These are phyloP conservation scores for Rhodeus uyekii DNA, from an alignment of 2,797 vertebrate genomes.

Conservation along the genomic window DNA sequence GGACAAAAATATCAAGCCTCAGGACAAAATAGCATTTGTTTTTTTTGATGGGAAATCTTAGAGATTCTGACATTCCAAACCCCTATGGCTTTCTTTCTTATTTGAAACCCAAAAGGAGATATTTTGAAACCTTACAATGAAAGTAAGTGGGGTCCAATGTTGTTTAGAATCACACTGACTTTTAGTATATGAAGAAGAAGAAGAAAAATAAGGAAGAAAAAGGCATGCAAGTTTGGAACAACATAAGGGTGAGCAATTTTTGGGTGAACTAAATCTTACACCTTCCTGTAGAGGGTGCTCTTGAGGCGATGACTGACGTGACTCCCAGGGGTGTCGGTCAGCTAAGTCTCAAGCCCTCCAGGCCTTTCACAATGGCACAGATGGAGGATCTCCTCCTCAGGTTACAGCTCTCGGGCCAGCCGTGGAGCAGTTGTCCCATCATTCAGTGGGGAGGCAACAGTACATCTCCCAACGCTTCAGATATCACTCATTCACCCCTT, in stretches of 20 bases:
- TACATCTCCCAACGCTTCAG: conserved; percentile 62
- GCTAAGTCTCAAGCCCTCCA: conserved; percentile 66
- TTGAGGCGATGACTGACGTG: conserved; percentile 68
- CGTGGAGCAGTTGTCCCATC: conserved; percentile 68
- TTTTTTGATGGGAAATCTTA: background rate
- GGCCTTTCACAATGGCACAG: conserved; percentile 63
- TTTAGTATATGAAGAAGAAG: background rate
- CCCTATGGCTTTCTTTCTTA: background rate
- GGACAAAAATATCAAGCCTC: conserved; percentile 14
- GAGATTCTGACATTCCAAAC: background rate
- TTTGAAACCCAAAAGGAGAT: background rate
- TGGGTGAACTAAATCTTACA: conserved; percentile 39
- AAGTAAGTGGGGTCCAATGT: background rate
- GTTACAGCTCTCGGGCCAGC: conserved; percentile 58
- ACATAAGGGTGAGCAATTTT: background rate
- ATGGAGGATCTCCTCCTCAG: conserved; percentile 68
- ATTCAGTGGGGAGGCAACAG: conserved; percentile 66
- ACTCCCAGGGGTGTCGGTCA: conserved; percentile 61
- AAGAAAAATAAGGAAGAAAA: background rate
- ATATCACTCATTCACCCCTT: conserved; percentile 74
- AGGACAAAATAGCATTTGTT: background rate
- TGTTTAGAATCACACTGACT: background rate
- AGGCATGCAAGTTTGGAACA: background rate
- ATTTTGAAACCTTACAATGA: background rate
- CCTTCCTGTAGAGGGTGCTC: conserved; percentile 58